Conservation (phyloP, 64 coral and sea anemone genomes). For the Stichodactyla helianthus region DNA sequence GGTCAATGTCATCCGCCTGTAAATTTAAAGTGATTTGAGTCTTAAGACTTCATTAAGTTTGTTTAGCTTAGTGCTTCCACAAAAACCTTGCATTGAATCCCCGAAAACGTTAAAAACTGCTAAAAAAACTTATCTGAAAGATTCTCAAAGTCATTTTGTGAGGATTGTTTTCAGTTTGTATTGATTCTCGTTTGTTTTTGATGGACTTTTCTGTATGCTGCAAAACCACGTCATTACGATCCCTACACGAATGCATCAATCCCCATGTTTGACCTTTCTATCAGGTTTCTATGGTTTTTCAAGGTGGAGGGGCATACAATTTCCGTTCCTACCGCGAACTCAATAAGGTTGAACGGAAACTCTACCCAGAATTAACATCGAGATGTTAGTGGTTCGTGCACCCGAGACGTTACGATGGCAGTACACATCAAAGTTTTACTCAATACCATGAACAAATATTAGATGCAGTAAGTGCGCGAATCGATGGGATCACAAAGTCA, state of each 20-base stretch:
- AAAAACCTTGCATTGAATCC: neutral
- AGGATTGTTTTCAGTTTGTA: neutral
- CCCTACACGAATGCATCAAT: neutral
- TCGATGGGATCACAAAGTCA: conserved; percentile 31
- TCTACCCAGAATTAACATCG: conserved; percentile 4
- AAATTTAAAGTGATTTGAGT: neutral
- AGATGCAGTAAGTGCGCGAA: conserved; percentile 26
- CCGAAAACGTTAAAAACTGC: neutral
- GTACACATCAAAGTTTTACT: neutral
- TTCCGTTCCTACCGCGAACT: neutral
- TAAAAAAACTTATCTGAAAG: neutral
- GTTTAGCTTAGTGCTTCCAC: neutral
- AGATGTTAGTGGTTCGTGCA: neutral
- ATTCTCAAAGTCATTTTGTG: neutral
- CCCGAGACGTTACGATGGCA: neutral
- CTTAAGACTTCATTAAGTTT: neutral
- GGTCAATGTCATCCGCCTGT: no score
- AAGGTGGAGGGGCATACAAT: conserved; percentile 1
- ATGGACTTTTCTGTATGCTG: neutral
- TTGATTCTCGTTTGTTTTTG: neutral
- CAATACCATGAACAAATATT: conserved; percentile 39
- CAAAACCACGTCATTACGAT: neutral
- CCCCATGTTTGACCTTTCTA: conserved; percentile 2
- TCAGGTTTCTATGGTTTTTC: conserved; percentile 9
- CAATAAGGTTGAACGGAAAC: neutral